These are phyloP conservation scores for Norana najaformis DNA, from an alignment of 2,888 invertebrate genomes.

Conservation along the genomic window DNA sequence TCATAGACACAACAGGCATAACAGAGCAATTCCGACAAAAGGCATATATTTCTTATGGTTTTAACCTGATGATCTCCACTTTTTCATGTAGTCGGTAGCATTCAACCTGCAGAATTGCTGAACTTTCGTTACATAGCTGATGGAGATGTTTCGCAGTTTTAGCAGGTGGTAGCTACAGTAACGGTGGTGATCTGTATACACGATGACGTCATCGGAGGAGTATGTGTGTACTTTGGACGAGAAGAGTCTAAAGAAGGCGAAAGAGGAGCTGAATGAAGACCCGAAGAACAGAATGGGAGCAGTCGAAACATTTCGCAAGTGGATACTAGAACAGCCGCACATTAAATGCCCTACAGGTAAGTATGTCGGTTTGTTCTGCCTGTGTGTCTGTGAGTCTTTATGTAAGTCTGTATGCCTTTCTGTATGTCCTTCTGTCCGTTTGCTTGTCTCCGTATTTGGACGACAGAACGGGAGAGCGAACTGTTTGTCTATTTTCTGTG, in stretches of 20 bases:
- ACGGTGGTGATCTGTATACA: background rate
- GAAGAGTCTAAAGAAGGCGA: conserved; percentile 44
- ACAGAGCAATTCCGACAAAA: too few species aligned
- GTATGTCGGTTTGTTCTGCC: too few species aligned
- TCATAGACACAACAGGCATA: too few species aligned
- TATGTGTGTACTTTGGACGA: conserved; percentile 46
- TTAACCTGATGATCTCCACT: too few species aligned
- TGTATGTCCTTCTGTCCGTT: background rate
- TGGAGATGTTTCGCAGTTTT: background rate
- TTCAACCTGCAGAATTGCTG: too few species aligned
- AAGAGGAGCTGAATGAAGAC: conserved; percentile 46
- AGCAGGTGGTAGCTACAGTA: background rate
- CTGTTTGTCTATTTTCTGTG: too few species aligned
- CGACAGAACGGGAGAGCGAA: too few species aligned
- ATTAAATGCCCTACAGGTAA: conserved; percentile 44
- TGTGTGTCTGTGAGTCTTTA: background rate
- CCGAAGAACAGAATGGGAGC: conserved; percentile 46
- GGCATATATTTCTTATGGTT: too few species aligned
- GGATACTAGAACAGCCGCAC: conserved; percentile 45
- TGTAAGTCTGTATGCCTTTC: background rate
- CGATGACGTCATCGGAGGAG: background rate
- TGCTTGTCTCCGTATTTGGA: background rate
- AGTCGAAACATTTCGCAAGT: conserved; percentile 43
- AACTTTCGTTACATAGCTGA: too few species aligned
- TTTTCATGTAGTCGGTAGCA: too few species aligned